Evolutionary conservation across 2,888 invertebrate species (phyloP).

Genomic region (Metalampra italica): DNA sequence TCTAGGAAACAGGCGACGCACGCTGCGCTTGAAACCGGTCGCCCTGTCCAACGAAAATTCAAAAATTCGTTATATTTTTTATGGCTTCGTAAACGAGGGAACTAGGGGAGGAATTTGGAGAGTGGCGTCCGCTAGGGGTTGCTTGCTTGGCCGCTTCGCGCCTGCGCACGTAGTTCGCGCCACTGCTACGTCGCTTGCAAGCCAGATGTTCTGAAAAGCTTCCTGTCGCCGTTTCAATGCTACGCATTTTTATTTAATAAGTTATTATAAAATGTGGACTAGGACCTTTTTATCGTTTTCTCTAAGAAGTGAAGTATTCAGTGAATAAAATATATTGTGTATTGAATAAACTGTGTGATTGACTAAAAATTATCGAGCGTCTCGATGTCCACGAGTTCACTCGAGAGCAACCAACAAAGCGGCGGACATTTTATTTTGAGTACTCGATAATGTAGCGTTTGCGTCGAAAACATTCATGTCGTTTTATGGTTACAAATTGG

Average conservation of each 20-base stretch:
- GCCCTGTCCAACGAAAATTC: conserved; percentile 49
- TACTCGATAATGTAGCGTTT: conserved; percentile 79
- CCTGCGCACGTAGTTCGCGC: conserved; percentile 78
- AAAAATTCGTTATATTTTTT: conserved; percentile 77
- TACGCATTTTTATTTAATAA: conserved; percentile 60
- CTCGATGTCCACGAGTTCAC: conserved; percentile 78
- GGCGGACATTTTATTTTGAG: conserved; percentile 80
- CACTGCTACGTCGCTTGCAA: conserved; percentile 76
- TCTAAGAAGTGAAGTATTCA: conserved; percentile 57
- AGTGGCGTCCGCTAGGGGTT: conserved; percentile 70
- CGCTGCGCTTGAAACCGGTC: conserved; percentile 59
- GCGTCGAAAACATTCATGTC: conserved; percentile 76
- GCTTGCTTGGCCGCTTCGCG: conserved; percentile 69
- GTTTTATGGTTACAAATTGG: conserved; percentile 74
- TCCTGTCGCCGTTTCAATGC: conserved; percentile 69
- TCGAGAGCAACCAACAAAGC: conserved; percentile 79
- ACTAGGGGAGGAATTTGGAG: conserved; percentile 64
- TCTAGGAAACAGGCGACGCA: conserved; percentile 11
- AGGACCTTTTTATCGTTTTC: conserved; percentile 56
- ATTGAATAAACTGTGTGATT: conserved; percentile 55
- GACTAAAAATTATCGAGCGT: conserved; percentile 68
- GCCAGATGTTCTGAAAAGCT: conserved; percentile 79
- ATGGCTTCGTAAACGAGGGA: conserved; percentile 56
- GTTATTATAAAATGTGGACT: conserved; percentile 66
- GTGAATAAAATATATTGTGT: conserved; percentile 65